These are phyloP conservation scores for Nematolebias whitei DNA, from an alignment of 2,113 vertebrate genomes.

Conservation along the genomic window DNA sequence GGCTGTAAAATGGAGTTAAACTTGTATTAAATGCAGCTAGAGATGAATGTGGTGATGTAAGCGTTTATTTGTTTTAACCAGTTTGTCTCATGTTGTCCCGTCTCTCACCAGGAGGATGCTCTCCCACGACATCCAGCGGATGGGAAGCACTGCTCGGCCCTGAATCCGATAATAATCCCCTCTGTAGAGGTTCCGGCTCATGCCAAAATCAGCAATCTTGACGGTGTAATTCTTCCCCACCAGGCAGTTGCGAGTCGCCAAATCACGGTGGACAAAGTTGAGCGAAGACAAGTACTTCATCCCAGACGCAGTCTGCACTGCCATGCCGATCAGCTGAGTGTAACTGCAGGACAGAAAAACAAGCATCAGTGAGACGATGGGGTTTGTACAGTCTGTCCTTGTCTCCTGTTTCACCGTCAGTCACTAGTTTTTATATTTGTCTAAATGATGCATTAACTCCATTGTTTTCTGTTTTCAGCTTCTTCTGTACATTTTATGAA, in stretches of 20 bases:
- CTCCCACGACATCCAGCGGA: conserved; percentile 99
- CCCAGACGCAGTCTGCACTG: conserved; percentile 91
- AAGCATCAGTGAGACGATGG: background rate
- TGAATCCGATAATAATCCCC: conserved; percentile 98
- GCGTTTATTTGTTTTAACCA: too few relatives aligned
- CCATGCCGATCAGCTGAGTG: conserved; percentile 86
- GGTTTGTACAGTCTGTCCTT: background rate
- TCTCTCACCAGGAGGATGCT: conserved; percentile 90
- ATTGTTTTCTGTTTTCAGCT: background rate
- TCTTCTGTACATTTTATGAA: too few relatives aligned
- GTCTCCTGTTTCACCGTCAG: background rate
- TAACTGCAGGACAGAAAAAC: conserved; percentile 76
- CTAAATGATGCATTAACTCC: too few relatives aligned
- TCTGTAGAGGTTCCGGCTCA: conserved; percentile 97
- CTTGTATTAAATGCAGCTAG: too few relatives aligned
- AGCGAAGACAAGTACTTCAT: conserved; percentile 98
- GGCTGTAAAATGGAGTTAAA: too few relatives aligned
- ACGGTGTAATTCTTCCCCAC: conserved; percentile 94
- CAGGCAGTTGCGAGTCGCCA: conserved; percentile 96
- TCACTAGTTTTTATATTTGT: background rate
- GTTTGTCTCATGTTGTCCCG: background rate
- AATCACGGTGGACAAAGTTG: conserved; percentile 96
- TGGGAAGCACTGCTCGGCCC: conserved; percentile 95
- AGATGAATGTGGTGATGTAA: too few relatives aligned
- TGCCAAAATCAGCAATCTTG: conserved; percentile 98